These are phyloP conservation scores for Gasteruption jaculator DNA, from an alignment of 2,888 invertebrate species.

Conservation along the genomic window DNA sequence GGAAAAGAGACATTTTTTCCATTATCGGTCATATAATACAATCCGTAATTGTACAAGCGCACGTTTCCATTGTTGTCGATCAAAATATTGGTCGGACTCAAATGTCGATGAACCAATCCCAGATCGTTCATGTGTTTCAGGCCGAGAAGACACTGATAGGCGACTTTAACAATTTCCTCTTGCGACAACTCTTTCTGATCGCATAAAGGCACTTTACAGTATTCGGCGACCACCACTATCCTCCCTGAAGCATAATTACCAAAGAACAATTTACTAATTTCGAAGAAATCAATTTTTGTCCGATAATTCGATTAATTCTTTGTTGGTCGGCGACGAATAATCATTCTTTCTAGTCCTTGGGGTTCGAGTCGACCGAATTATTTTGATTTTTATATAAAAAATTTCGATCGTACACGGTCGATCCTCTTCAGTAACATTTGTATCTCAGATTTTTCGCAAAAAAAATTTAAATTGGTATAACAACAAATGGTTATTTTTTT, in stretches of 20 bases:
- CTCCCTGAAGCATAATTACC: constrained; percentile 60
- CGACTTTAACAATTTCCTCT: constrained; percentile 61
- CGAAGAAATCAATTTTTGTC: too few species aligned
- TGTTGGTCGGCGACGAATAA: too few species aligned
- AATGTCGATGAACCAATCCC: constrained; percentile 73
- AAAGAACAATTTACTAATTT: too few species aligned
- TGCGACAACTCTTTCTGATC: constrained; percentile 52
- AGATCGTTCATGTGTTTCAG: constrained; percentile 69
- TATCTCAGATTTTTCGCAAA: background rate
- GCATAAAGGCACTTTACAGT: constrained; percentile 64
- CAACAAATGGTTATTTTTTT: background rate
- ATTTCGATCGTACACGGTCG: too few species aligned
- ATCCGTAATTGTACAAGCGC: constrained; percentile 89
- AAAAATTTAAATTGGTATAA: constrained; percentile 3
- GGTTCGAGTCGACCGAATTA: too few species aligned
- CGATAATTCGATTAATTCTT: too few species aligned
- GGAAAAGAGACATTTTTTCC: constrained; percentile 89
- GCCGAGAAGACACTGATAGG: constrained; percentile 69
- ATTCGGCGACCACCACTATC: constrained; percentile 79
- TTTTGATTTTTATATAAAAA: too few species aligned
- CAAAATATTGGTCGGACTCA: constrained; percentile 80
- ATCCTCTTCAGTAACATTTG: too few species aligned
- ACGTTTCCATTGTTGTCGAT: constrained; percentile 68
- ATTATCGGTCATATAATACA: constrained; percentile 84
- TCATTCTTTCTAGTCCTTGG: too few species aligned